These are phyloP conservation scores for Thaumetopoea pityocampa DNA, from an alignment of 1,140 invertebrate species.

Conservation along the genomic window DNA sequence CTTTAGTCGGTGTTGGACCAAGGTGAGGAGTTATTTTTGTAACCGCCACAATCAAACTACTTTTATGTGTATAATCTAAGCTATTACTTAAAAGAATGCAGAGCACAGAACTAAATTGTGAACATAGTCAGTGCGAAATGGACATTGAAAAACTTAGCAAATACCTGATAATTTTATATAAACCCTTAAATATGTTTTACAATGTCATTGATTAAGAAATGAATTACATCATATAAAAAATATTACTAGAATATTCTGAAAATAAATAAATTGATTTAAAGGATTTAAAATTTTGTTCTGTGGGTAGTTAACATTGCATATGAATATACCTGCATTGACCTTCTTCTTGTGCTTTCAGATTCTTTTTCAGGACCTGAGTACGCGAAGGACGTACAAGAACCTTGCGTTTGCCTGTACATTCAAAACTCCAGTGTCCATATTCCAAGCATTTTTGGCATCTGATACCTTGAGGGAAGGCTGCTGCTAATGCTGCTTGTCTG, in stretches of 20 bases:
- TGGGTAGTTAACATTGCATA: not conserved
- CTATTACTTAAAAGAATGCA: too few relatives aligned
- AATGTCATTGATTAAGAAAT: too few relatives aligned
- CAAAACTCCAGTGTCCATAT: conserved; percentile 94
- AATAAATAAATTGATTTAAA: conserved; percentile 6
- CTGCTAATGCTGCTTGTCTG: conserved; percentile 75
- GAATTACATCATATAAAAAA: too few relatives aligned
- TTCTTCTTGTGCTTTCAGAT: conserved; percentile 77
- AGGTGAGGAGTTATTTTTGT: too few relatives aligned
- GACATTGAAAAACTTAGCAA: too few relatives aligned
- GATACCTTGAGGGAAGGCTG: conserved; percentile 81
- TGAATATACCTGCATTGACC: conserved; percentile 54
- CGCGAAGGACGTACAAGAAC: conserved; percentile 88
- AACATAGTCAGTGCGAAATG: too few relatives aligned
- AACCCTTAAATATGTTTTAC: too few relatives aligned
- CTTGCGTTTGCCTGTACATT: conserved; percentile 94
- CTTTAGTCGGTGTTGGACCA: too few relatives aligned
- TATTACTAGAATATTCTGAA: not conserved
- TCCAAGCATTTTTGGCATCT: conserved; percentile 95
- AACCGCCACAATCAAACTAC: too few relatives aligned
- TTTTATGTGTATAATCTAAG: too few relatives aligned
- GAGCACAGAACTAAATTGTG: too few relatives aligned
- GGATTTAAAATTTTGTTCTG: not conserved
- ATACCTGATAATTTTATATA: too few relatives aligned
- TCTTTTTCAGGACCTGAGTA: conserved; percentile 87